Evolutionary conservation across 2,888 invertebrate species (phyloP).

Genomic region (Trichogramma evanescens): DNA sequence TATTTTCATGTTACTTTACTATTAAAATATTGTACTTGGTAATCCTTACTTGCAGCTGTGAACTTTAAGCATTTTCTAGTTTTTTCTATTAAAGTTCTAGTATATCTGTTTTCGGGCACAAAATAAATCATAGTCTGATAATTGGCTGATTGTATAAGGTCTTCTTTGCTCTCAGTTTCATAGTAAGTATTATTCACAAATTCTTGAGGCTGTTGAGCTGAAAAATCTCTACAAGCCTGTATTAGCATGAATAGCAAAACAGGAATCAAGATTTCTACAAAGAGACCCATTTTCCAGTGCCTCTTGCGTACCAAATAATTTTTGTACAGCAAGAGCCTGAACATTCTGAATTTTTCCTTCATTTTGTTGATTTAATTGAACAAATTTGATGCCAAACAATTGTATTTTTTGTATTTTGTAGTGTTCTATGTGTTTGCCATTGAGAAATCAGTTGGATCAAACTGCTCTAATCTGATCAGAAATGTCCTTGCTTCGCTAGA

Average conservation of each 20-base stretch:
- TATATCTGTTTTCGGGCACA: slow-evolving; percentile 32
- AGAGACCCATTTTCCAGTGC: slow-evolving; percentile 36
- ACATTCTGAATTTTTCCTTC: slow-evolving; percentile 24
- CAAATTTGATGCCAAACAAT: neutral
- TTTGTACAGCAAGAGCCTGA: slow-evolving; percentile 37
- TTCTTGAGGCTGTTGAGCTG: slow-evolving; percentile 25
- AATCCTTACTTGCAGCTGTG: neutral
- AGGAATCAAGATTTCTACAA: slow-evolving; percentile 37
- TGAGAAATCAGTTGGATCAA: neutral
- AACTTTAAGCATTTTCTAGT: slow-evolving; percentile 29
- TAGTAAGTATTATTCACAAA: slow-evolving; percentile 31
- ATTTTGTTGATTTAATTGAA: slow-evolving; percentile 3
- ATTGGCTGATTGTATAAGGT: slow-evolving; percentile 15
- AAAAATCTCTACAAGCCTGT: slow-evolving; percentile 33
- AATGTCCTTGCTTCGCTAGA: no score
- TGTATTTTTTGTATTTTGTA: neutral
- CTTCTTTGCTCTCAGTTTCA: slow-evolving; percentile 19
- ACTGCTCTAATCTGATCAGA: no score
- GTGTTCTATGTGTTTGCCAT: slow-evolving; percentile 2
- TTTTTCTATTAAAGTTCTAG: slow-evolving; percentile 29
- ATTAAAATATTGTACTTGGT: neutral
- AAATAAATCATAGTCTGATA: slow-evolving; percentile 29
- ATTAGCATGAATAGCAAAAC: slow-evolving; percentile 33
- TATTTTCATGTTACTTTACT: neutral
- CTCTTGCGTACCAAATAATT: slow-evolving; percentile 38